Evolutionary conservation across 2,797 vertebrate species (phyloP), one percentile per base, ranked within the genome.

Genomic region (Hyperoplus lanceolatus): DNA sequence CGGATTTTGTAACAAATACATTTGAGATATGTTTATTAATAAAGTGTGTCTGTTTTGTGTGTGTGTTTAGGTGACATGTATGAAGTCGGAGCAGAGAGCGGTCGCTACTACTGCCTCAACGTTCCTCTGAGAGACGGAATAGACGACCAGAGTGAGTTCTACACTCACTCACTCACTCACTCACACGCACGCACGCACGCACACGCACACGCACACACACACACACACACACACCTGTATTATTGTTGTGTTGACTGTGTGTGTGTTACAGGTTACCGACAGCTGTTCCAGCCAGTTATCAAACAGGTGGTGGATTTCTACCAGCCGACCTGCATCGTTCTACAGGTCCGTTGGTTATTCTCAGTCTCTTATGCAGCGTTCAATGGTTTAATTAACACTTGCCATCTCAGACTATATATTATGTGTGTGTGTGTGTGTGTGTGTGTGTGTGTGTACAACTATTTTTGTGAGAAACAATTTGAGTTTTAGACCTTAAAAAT

Each of bases 301-400:
- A 99, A 97, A 87, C 98, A 99, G 90, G 98, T 99, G 86, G 96
- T 99, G 80, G 98, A 99, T 89, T 99, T 96, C 90, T 99, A 99
- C 86, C 98, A 99, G 92, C 98, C 98, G 0, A 99, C 98, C 0
- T 99, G 98, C 91, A 99, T 99, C 59, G 98, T 99, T 16, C 94
- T 99, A 10, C 98, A 99, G 97, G 98, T 99, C 94, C 91, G 81
- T 73, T 53, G 14, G 36, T 11, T 0, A 8, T 9, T 36, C 7
- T 16, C 29, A 14, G 9, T 5, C 9, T 65, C 15, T 43, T 0
- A 15, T 21, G 48, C 56, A 6, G 12, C 4, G 2, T 16, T 57
- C 7, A 13, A 46, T 38, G n/a, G 18, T 36, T 55, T 15, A 7
- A 15, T 79, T 36, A 29, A 49, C 62, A 49, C 5, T 13, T 21